Conservation (phyloP, 2,797 vertebrate species). For the Artibeus jamaicensis region DNA sequence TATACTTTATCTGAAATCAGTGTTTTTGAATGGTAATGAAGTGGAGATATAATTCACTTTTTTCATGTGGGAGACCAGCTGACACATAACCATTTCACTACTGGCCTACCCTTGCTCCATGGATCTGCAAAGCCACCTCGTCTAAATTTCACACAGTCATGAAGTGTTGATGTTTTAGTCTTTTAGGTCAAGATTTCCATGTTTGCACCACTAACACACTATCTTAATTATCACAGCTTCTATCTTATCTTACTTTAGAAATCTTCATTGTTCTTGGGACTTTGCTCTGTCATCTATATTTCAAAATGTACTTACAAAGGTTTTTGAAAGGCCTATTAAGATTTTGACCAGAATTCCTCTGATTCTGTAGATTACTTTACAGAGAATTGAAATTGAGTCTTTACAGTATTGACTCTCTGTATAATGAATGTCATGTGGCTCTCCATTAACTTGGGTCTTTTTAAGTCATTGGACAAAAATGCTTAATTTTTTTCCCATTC, state of each 20-base stretch:
- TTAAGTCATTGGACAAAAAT: not conserved
- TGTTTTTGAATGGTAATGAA: not conserved
- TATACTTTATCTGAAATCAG: not conserved
- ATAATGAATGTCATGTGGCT: not conserved
- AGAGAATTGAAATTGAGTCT: not conserved
- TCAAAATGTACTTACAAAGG: not conserved
- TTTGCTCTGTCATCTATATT: not conserved
- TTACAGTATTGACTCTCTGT: not conserved
- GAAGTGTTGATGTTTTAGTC: not conserved
- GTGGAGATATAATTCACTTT: not conserved
- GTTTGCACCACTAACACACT: not conserved
- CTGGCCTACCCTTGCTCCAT: not conserved
- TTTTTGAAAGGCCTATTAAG: not conserved
- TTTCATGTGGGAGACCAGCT: not conserved
- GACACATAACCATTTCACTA: not conserved
- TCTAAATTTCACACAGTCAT: not conserved
- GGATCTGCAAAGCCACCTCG: not conserved
- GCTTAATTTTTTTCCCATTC: not conserved
- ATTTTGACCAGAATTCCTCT: not conserved
- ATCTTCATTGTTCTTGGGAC: not conserved
- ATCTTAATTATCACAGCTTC: not conserved
- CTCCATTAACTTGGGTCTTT: not conserved
- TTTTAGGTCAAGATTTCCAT: not conserved
- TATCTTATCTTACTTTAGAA: not conserved
- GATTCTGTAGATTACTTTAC: not conserved